Conservation (phyloP, 2,797 vertebrate genomes). For the Bradypodion pumilum region DNA sequence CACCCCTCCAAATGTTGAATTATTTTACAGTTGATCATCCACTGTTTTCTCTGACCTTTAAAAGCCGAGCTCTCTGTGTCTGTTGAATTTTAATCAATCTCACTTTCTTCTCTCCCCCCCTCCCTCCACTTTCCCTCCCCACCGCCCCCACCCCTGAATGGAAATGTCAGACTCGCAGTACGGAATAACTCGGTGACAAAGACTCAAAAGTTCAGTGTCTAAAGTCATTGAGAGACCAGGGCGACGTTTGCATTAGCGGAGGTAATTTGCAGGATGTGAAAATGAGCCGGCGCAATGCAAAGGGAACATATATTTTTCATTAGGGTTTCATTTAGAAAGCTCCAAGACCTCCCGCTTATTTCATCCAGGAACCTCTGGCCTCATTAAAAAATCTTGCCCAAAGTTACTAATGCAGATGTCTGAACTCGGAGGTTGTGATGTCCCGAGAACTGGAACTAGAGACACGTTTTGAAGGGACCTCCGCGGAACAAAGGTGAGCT, state of each 20-base stretch:
- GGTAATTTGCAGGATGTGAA: constrained; percentile 52
- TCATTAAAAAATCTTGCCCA: constrained; percentile 36
- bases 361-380: constrained; percentile 17
- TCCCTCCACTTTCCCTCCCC: constrained; percentile 68
- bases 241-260: constrained; percentile 39
- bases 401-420: constrained; percentile 15
- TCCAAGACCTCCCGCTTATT: constrained; percentile 32
- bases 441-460: background rate
- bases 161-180: constrained; percentile 71
- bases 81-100: constrained; percentile 84
- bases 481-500: background rate
- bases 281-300: constrained; percentile 30
- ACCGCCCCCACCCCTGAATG: constrained; percentile 72
- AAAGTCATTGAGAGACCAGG: constrained; percentile 50
- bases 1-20: constrained; percentile 76
- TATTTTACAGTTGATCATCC: constrained; percentile 82
- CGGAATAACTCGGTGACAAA: constrained; percentile 66
- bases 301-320: constrained; percentile 60
- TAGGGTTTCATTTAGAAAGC: constrained; percentile 41
- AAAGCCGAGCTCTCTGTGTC: constrained; percentile 76
- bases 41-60: constrained; percentile 80
- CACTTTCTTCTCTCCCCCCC: constrained; percentile 56
- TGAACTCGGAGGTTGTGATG: background rate
- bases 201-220: constrained; percentile 65
- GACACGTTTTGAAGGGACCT: background rate